Evolutionary conservation across 2,113 vertebrate genomes (phyloP), one percentile per base, ranked within the genome.

Genomic region (Lophotis ruficrista): DNA sequence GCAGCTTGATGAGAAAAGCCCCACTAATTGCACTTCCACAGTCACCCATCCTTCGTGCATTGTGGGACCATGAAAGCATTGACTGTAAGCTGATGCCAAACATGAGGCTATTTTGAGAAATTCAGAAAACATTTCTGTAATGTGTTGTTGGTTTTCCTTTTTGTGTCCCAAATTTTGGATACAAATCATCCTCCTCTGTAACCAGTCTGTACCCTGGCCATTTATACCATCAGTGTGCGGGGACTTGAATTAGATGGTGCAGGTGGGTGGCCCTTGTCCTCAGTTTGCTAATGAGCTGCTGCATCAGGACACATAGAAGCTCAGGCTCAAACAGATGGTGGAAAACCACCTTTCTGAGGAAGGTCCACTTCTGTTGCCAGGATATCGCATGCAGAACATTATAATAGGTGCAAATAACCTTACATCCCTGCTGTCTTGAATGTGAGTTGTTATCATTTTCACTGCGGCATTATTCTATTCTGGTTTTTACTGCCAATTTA

Each of bases 191-290:
- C 24, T 90, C 10, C 17, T 64, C 17, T 41, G 66, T 7, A 53
- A 33, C 10, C 14, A 38, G 12, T 31, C 30, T 69, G 24, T 48
- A 33, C 20, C 12, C 43, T 18, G 33, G 25, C 13, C 27, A 10
- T 73, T 85, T 33, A 50, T 4, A 21, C 35, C 47, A 16, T 35
- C 48, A 9, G 3, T 16, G 23, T 38, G 14, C 0, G 0, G 5
- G 8, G 7, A 0, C 3, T 43, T 64, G 27, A 3, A 13, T 38
- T n/a, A 20, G 22, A 19, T 31, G 13, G 10, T 75, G 35, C 35
- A 43, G 22, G 10, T 25, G 1, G 0, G 11, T 14, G 10, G 0
- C 2, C 8, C 5, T 54, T 4, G 0, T n/a, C 64, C 38, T 45
- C 0, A 0, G 4, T 73, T 66, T 80, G 23, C 22, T 75, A 23